Percentiles rank a stretch among this genome's conserved stretches.
Evolutionary conservation across 2,113 vertebrate species (phyloP).

Genomic region (Seriola rivoliana): DNA sequence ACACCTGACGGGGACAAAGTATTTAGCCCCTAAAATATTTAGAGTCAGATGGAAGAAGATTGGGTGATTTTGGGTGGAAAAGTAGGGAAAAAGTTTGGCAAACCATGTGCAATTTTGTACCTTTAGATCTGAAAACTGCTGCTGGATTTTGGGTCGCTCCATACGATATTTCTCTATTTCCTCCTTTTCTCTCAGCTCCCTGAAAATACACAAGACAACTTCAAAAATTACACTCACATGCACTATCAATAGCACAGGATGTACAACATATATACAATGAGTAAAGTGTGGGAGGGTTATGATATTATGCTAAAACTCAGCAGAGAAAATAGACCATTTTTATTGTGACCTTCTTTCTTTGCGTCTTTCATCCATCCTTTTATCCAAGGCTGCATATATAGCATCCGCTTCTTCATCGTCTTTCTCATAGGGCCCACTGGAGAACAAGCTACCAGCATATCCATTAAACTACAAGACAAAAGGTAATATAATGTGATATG

Average conservation of each 20-base stretch:
- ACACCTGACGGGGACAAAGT: background rate
- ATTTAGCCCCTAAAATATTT: background rate
- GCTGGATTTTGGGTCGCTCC: slow-evolving; percentile 98
- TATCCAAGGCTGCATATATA: slow-evolving; percentile 96
- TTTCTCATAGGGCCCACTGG: slow-evolving; percentile 97
- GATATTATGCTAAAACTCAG: background rate
- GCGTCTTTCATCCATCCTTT: slow-evolving; percentile 97
- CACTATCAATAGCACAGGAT: background rate
- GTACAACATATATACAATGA: background rate
- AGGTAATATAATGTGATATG: background rate
- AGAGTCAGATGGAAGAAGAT: background rate
- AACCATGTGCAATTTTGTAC: slow-evolving; percentile 72
- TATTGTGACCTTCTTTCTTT: slow-evolving; percentile 93
- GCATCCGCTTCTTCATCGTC: slow-evolving; percentile 98
- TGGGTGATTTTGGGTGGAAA: background rate
- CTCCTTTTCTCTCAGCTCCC: slow-evolving; percentile 97
- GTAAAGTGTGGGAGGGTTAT: background rate
- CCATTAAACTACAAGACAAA: slow-evolving; percentile 91
- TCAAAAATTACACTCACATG: background rate
- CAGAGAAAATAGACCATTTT: background rate
- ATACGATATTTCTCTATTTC: slow-evolving; percentile 99
- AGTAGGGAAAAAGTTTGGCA: background rate
- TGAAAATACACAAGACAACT: slow-evolving; percentile 52
- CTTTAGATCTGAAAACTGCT: slow-evolving; percentile 98
- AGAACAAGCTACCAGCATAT: slow-evolving; percentile 97